Percentiles rank a stretch among this genome's conserved stretches.
phyloP scores from a whole-genome alignment of 2,113 vertebrate genomes.

The Dissostichus mawsoni region DNA sequence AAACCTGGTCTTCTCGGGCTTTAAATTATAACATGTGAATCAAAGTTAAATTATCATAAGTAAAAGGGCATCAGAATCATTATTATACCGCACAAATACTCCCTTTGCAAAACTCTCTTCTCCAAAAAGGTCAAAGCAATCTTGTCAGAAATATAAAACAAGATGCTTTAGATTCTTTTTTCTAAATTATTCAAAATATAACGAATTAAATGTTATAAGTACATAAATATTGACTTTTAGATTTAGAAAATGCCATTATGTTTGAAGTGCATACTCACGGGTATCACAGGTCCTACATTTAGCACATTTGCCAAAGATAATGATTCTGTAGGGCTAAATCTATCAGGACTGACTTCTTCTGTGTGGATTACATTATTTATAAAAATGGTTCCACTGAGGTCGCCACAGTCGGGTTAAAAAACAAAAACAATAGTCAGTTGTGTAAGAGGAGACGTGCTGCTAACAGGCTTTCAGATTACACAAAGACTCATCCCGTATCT shows the following conservation, averaged over 20 bases:
- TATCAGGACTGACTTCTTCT: constrained; percentile 8
- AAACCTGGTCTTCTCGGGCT: background rate
- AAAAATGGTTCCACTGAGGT: background rate
- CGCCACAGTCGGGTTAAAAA: background rate
- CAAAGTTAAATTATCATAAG: background rate
- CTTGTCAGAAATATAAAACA: background rate
- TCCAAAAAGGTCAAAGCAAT: background rate
- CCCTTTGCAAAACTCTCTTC: too few relatives aligned
- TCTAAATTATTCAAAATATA: background rate
- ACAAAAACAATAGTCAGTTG: constrained; percentile 25
- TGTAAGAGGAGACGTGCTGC: constrained; percentile 26
- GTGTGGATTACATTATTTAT: background rate
- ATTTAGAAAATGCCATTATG: constrained; percentile 32
- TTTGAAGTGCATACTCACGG: background rate
- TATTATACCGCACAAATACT: background rate
- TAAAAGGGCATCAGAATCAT: background rate
- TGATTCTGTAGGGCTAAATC: background rate
- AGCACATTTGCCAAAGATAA: constrained; percentile 65
- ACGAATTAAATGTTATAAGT: constrained; percentile 3
- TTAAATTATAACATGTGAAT: constrained; percentile 17
- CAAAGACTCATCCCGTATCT: background rate
- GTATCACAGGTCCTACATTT: constrained; percentile 18
- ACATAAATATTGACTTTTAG: constrained; percentile 39
- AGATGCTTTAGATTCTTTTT: background rate
- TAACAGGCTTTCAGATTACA: constrained; percentile 18